phyloP scores from a whole-genome alignment of 2,113 vertebrate genomes.

The chimpanzee (Pan troglodytes) region NHGRI_mPanTro3-v2.1_pri NC_072421.2:67948001-67948500 shows the following conservation, averaged over 20 bases:
- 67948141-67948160: background rate
- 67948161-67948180: background rate
- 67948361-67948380: background rate
- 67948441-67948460: background rate
- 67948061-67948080: background rate
- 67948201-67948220: background rate
- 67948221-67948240: conserved; percentile 14
- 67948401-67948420: conserved; percentile 26
- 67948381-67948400: background rate
- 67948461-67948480: background rate
- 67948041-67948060: background rate
- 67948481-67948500: background rate
- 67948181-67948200: background rate
- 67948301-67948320: background rate
- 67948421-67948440: background rate
- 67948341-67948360: conserved; percentile 20
- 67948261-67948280: background rate
- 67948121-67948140: background rate
- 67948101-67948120: background rate
- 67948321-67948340: background rate
- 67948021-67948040: background rate
- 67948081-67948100: conserved; percentile 3
- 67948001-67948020: background rate
- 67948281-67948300: background rate
- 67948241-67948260: background rate